Conservation (phyloP, 2,797 vertebrate genomes). For the Macrochelys suwanniensis region DNA sequence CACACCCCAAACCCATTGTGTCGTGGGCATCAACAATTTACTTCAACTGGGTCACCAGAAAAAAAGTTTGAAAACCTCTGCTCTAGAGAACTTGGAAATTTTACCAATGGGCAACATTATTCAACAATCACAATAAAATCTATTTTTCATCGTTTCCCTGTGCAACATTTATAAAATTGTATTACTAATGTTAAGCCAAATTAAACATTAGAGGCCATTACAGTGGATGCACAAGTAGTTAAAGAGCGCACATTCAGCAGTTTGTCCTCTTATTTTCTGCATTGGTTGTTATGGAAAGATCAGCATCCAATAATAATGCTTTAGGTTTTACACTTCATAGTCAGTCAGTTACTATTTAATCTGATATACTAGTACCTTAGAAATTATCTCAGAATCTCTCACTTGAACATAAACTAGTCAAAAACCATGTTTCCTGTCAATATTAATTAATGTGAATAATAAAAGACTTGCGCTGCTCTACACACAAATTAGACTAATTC, state of each 20-base stretch:
- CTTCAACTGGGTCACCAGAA: too few relatives aligned
- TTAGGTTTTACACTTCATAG: neutral
- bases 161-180: neutral
- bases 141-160: neutral
- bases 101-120: neutral
- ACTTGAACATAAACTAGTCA: neutral
- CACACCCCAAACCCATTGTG: too few relatives aligned
- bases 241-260: neutral
- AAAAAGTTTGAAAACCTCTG: too few relatives aligned
- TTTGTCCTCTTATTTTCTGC: neutral
- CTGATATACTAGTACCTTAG: neutral
- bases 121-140: neutral
- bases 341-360: neutral
- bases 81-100: neutral
- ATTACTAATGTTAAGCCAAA: neutral
- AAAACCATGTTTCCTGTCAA: neutral
- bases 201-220: neutral
- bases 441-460: neutral
- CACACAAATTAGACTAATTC: neutral
- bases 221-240: neutral
- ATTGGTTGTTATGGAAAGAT: neutral
- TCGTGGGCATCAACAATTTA: too few relatives aligned
- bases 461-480: neutral
- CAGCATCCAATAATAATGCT: neutral
- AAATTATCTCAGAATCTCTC: neutral